These are phyloP conservation scores for Temnothorax longispinosus DNA, from an alignment of 1,140 invertebrate species.

Conservation along the genomic window DNA sequence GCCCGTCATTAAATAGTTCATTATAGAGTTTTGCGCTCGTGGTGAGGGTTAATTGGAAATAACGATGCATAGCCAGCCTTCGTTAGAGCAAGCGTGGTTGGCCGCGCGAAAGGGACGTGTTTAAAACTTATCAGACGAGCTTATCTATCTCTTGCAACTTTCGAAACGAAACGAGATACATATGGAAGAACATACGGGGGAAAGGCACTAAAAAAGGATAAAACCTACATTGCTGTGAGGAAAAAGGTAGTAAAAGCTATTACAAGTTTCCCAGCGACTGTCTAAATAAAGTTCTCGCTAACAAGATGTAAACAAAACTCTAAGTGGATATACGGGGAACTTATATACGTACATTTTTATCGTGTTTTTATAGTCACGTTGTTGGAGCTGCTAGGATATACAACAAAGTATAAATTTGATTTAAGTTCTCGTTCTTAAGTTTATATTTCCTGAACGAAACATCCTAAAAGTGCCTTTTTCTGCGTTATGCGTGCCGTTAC, in stretches of 20 bases:
- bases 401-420: slow-evolving; percentile 9
- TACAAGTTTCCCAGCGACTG: background rate
- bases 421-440: slow-evolving; percentile 8
- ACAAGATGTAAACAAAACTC: slow-evolving; percentile 32
- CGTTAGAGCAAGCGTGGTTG: background rate
- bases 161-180: background rate
- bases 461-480: slow-evolving; percentile 12
- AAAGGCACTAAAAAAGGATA: background rate
- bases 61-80: slow-evolving; percentile 23
- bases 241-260: slow-evolving; percentile 17
- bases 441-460: background rate
- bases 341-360: slow-evolving; percentile 17
- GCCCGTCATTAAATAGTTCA: slow-evolving; percentile 47
- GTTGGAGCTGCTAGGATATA: background rate
- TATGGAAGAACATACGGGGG: background rate
- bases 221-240: background rate
- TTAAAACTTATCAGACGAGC: slow-evolving; percentile 9
- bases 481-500: background rate
- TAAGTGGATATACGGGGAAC: slow-evolving; percentile 23
- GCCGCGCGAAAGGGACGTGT: background rate
- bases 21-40: background rate
- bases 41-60: slow-evolving; percentile 39
- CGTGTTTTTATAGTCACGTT: background rate
- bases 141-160: background rate
- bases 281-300: slow-evolving; percentile 20